phyloP scores from a whole-genome alignment of 2,113 vertebrate species.

The Limnothrissa miodon region DNA sequence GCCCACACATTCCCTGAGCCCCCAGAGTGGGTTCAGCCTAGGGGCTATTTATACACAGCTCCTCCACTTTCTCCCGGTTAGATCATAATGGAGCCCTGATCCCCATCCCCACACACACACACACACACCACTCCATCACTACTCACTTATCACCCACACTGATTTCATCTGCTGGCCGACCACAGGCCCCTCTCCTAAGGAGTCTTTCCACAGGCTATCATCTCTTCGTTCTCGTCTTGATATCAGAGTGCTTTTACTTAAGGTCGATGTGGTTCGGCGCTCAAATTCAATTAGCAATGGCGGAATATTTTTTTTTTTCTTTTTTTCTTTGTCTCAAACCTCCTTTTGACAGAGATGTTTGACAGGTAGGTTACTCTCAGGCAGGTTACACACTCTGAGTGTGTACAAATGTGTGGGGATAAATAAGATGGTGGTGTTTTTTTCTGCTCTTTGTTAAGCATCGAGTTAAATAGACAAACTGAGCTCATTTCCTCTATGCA shows the following conservation, averaged over 20 bases:
- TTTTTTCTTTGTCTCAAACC: background rate
- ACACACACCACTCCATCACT: background rate
- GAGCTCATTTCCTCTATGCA: background rate
- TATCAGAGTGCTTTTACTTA: conserved; percentile 65
- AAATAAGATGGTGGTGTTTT: background rate
- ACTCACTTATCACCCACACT: conserved; percentile 60
- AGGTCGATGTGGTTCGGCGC: conserved; percentile 51
- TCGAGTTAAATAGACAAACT: background rate
- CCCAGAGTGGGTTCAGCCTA: conserved; percentile 63
- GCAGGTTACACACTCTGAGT: too few relatives aligned
- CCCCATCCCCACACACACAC: conserved; percentile 58
- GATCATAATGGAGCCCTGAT: conserved; percentile 62
- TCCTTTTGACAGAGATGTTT: conserved; percentile 18
- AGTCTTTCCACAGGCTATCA: conserved; percentile 49
- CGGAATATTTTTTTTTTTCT: conserved; percentile 48
- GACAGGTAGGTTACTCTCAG: background rate
- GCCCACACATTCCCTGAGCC: conserved; percentile 52
- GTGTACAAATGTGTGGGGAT: background rate
- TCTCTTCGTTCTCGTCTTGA: conserved; percentile 60
- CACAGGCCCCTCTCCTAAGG: conserved; percentile 50
- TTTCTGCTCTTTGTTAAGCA: background rate
- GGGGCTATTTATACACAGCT: conserved; percentile 70
- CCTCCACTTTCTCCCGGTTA: conserved; percentile 42
- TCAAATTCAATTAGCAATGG: conserved; percentile 65
- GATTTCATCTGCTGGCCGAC: conserved; percentile 68